phyloP scores from a whole-genome alignment of 1,140 invertebrate species.

The honey bee (Apis mellifera) region Amel_HAv3.1 CM009943.2:5660501-5661000 shows the following conservation, averaged over 20 bases:
- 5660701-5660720: neutral
- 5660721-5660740: neutral
- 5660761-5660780: neutral
- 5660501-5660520: too few species aligned
- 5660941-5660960: conserved; percentile 30
- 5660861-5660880: neutral
- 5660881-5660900: too few species aligned
- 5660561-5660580: neutral
- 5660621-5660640: conserved; percentile 8
- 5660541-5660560: neutral
- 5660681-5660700: conserved; percentile 8
- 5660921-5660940: conserved; percentile 37
- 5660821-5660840: conserved; percentile 20
- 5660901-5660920: conserved; percentile 12
- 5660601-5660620: neutral
- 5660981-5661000: conserved; percentile 40
- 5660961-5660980: conserved; percentile 44
- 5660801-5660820: neutral
- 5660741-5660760: neutral
- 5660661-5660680: conserved; percentile 13
- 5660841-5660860: neutral
- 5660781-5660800: neutral
- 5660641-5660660: conserved; percentile 16
- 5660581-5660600: conserved; percentile 12
- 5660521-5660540: neutral